A percentile compares a stretch with the other conserved stretches of the same genome.
Conservation (phyloP, 2,797 vertebrate species). For the Manis javanica region DNA sequence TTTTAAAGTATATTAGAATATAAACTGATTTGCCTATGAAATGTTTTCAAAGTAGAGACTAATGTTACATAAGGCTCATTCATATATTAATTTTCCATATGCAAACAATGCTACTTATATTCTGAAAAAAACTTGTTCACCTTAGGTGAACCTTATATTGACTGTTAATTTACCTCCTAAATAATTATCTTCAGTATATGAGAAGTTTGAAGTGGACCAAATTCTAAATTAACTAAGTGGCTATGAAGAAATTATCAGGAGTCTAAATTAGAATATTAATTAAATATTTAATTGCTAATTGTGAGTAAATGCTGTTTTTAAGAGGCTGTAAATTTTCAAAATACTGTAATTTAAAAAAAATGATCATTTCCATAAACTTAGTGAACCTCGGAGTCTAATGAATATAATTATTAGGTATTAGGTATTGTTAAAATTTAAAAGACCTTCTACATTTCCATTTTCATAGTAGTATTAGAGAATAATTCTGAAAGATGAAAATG, state of each 20-base stretch:
- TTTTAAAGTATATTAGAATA: constrained; percentile 25
- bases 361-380: constrained; percentile 23
- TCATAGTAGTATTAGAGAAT: constrained; percentile 33
- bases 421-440: not conserved
- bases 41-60: constrained; percentile 12
- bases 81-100: constrained; percentile 59
- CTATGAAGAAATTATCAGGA: constrained; percentile 25
- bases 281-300: constrained; percentile 59
- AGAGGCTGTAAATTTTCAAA: constrained; percentile 55
- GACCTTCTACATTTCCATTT: constrained; percentile 35
- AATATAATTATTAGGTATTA: constrained; percentile 10
- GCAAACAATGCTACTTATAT: constrained; percentile 58
- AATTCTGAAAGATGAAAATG: constrained; percentile 46
- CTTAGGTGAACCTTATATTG: constrained; percentile 43
- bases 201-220: constrained; percentile 54
- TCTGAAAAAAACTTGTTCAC: constrained; percentile 64
- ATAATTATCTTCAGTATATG: constrained; percentile 57
- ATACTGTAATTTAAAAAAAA: not conserved
- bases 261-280: constrained; percentile 31
- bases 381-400: not conserved
- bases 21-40: constrained; percentile 11
- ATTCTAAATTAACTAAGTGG: constrained; percentile 60
- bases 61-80: constrained; percentile 26
- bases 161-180: constrained; percentile 58
- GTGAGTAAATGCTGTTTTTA: constrained; percentile 50